Conservation (phyloP, 2,888 invertebrate species). For the Apotomis capreana region DNA sequence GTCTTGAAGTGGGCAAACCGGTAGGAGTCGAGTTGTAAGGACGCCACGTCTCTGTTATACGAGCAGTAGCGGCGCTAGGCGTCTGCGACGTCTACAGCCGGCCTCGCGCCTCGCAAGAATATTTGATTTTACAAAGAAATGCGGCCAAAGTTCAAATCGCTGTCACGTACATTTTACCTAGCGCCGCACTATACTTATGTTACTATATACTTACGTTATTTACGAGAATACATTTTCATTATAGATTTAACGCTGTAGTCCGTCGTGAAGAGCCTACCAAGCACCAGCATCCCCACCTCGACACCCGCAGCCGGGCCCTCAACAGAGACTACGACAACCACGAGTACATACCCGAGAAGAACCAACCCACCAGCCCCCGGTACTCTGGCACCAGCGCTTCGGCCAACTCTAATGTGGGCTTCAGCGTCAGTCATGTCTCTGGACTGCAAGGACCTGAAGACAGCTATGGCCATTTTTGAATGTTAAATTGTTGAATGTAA, state of each 20-base stretch:
- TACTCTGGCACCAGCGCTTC: constrained; percentile 47
- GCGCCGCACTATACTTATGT: too few relatives aligned
- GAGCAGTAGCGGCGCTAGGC: too few relatives aligned
- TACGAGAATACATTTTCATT: constrained; percentile 18
- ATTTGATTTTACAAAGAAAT: too few relatives aligned
- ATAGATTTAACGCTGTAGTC: constrained; percentile 72
- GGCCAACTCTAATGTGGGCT: constrained; percentile 56
- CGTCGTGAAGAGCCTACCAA: constrained; percentile 62
- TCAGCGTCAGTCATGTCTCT: constrained; percentile 59
- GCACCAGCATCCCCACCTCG: constrained; percentile 53
- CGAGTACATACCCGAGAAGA: constrained; percentile 45
- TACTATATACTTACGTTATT: too few relatives aligned
- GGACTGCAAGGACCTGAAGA: constrained; percentile 42
- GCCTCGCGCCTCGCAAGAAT: too few relatives aligned
- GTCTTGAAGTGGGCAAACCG: too few relatives aligned
- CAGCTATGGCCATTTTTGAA: constrained; percentile 29
- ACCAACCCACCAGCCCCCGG: constrained; percentile 39
- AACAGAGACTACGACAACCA: constrained; percentile 46
- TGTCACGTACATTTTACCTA: too few relatives aligned
- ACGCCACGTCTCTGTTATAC: too few relatives aligned
- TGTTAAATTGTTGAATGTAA: neutral
- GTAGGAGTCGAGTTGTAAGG: too few relatives aligned
- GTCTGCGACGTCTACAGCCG: too few relatives aligned
- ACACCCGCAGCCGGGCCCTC: constrained; percentile 48
- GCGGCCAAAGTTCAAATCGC: too few relatives aligned